A percentile compares a stretch with the other conserved stretches of the same genome.
phyloP scores from a whole-genome alignment of 2,888 invertebrate genomes.

The Drosophila birchii region DNA sequence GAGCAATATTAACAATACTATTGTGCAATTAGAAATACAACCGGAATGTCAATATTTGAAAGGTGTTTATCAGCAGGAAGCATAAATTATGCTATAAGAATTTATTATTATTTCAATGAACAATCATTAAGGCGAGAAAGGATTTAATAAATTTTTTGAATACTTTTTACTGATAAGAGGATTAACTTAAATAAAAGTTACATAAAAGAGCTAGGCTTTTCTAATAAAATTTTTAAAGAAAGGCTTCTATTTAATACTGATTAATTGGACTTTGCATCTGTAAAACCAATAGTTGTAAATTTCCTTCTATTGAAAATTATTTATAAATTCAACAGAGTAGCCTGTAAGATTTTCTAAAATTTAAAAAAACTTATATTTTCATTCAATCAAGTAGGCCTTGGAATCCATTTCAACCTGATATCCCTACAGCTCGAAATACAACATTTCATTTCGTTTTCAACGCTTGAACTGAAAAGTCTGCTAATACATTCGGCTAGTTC shows the following conservation, averaged over 20 bases:
- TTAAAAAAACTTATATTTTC: accelerated
- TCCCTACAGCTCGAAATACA: no score
- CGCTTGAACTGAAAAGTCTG: neutral
- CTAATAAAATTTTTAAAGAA: neutral
- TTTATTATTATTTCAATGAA: neutral
- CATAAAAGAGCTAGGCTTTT: neutral
- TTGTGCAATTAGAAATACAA: slow-evolving; percentile 21
- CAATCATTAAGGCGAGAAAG: no score
- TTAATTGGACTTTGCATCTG: neutral
- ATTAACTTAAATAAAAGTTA: neutral
- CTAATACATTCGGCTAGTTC: neutral
- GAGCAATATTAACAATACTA: neutral
- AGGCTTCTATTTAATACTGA: neutral
- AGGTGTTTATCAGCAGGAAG: neutral
- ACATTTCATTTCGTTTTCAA: neutral
- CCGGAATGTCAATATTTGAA: slow-evolving; percentile 6
- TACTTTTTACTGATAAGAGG: no score
- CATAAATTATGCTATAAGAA: neutral
- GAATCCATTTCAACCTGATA: neutral
- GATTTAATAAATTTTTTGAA: no score
- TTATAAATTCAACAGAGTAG: neutral
- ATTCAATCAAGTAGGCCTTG: neutral
- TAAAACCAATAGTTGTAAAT: neutral
- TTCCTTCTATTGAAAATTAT: neutral
- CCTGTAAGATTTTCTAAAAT: neutral